Percentiles rank a stretch among this genome's conserved stretches.
Conservation (phyloP, 2,113 vertebrate species). For the Leptobrachium ailaonicum region DNA sequence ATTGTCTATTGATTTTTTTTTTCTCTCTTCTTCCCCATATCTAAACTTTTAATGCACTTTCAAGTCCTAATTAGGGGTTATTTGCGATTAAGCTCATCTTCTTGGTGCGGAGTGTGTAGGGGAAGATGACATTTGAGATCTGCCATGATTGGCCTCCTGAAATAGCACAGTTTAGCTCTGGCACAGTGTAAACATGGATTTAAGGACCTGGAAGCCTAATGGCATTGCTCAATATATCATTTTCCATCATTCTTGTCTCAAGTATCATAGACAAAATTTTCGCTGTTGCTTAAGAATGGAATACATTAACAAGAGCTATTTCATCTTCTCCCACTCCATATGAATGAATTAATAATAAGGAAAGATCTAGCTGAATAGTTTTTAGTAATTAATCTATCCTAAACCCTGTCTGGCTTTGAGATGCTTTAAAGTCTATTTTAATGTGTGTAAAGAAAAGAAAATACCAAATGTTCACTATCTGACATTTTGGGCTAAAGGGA, state of each 20-base stretch:
- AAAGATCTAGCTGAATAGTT: conserved; percentile 29
- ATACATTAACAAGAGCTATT: conserved; percentile 45
- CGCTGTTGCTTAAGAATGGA: conserved; percentile 42
- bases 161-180: conserved; percentile 40
- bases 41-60: conserved; percentile 30
- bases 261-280: conserved; percentile 42
- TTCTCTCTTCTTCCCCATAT: conserved; percentile 10
- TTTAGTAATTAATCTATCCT: conserved; percentile 39
- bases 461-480: too few relatives aligned
- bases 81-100: conserved; percentile 12
- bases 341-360: conserved; percentile 38
- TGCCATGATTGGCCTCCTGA: conserved; percentile 32
- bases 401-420: conserved; percentile 12
- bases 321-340: conserved; percentile 37
- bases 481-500: too few relatives aligned
- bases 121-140: conserved; percentile 38
- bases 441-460: too few relatives aligned
- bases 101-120: conserved; percentile 26
- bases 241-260: conserved; percentile 57
- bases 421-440: background rate
- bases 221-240: conserved; percentile 58
- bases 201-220: conserved; percentile 58
- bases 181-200: conserved; percentile 63
- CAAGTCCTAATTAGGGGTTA: conserved; percentile 25
- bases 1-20: conserved; percentile 30